Percentiles rank a stretch among this genome's conserved stretches.
These are phyloP conservation scores for Erythrocercus mccallii DNA, from an alignment of 2,113 vertebrate genomes.

Conservation along the genomic window DNA sequence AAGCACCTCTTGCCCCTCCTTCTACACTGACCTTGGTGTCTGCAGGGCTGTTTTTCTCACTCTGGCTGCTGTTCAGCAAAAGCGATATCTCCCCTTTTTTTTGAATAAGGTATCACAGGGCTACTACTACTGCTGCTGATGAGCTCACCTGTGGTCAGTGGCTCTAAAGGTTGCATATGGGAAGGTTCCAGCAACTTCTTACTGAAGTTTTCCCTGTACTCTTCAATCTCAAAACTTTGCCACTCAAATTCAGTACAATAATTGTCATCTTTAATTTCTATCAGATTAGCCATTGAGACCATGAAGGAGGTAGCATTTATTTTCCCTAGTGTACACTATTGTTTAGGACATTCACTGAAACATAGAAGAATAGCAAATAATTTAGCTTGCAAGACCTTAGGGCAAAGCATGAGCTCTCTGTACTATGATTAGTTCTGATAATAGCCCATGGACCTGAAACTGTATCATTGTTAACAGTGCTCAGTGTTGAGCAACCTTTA, in stretches of 20 bases:
- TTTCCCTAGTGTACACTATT: background rate
- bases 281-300: background rate
- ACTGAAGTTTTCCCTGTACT: background rate
- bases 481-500: background rate
- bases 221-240: background rate
- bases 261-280: background rate
- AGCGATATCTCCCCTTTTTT: background rate
- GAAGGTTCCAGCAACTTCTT: background rate
- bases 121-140: rapidly evolving
- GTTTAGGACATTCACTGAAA: background rate
- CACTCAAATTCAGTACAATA: background rate
- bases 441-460: background rate
- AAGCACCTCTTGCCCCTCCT: background rate
- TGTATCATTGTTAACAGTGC: background rate
- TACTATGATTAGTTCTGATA: background rate
- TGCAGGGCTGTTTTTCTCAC: background rate
- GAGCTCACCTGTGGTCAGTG: background rate
- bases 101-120: background rate
- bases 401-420: rapidly evolving
- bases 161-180: rapidly evolving
- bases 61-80: background rate
- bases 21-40: background rate
- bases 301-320: background rate
- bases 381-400: background rate
- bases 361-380: background rate